phyloP scores from a whole-genome alignment of 2,888 invertebrate genomes.

The Apodemia hepburni region DNA sequence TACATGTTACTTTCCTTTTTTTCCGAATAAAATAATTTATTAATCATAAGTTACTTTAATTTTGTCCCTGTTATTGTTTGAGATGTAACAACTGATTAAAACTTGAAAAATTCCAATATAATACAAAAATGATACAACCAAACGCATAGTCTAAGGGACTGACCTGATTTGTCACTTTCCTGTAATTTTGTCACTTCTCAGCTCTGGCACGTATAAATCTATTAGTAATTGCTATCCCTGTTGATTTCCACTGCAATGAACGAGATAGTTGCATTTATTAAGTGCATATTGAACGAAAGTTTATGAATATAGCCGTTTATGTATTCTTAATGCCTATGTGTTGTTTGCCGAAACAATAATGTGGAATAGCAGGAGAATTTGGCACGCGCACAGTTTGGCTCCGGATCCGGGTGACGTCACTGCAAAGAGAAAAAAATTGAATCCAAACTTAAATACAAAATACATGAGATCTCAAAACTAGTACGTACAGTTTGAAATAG shows the following conservation, averaged over 20 bases:
- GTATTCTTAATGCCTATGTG: slow-evolving; percentile 45
- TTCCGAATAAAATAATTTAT: no score
- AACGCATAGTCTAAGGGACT: not conserved
- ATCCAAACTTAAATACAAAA: slow-evolving; percentile 28
- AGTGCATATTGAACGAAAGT: slow-evolving; percentile 1
- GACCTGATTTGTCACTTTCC: not conserved
- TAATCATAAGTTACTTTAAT: no score
- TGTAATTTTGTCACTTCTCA: not conserved
- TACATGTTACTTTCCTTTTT: no score
- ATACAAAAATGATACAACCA: no score
- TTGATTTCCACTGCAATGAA: not conserved
- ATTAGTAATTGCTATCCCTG: not conserved
- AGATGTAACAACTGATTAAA: not conserved
- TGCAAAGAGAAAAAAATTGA: slow-evolving; percentile 38
- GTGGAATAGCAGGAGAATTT: slow-evolving; percentile 56
- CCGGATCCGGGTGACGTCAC: slow-evolving; percentile 72
- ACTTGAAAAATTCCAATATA: not conserved
- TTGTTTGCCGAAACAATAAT: slow-evolving; percentile 62
- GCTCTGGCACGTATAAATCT: not conserved
- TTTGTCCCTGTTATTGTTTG: no score
- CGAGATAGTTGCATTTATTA: not conserved
- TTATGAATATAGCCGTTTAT: slow-evolving; percentile 8
- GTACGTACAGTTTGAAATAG: slow-evolving; percentile 7
- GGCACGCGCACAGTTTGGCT: slow-evolving; percentile 57
- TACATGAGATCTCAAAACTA: slow-evolving; percentile 24